Evolutionary conservation across 92 coral and sea anemone genomes (phyloP), one percentile per base, ranked within the genome.

Genomic region (Phymanthus crucifer): DNA sequence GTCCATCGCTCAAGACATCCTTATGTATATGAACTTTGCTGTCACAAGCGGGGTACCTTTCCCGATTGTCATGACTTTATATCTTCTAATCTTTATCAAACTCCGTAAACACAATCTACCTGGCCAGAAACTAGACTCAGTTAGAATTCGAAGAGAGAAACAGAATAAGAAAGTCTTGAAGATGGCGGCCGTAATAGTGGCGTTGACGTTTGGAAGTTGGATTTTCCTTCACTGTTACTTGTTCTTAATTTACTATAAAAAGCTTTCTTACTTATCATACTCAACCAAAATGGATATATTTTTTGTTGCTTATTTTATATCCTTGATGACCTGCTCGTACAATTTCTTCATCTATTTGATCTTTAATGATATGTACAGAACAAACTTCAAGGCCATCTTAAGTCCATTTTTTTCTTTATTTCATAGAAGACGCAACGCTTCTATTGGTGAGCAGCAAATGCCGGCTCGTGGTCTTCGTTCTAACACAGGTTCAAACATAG

Each of bases 1-100:
- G n/a, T 38, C 43, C 4, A 71, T 83, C 35, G 94, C 80, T 17
- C 82, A 90, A 32, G 87, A 73, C 78, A 61, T 56, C 9, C 24
- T 1, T 17, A 11, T 50, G 0, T 74, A 29, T 13, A 4, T 17
- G 47, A 6, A n/a, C 3, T 24, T 74, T 17, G 32, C 18, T 17
- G 17, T 52, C 19, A 4, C 52, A 6, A 16, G 19, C 11, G 69
- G 45, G 14, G 13, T 75, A 14, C 79, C 79, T 12, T 13, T 57
- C 46, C 69, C 37, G 4, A 31, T 54, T 0, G 17, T 38, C 4
- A n/a, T 66, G 12, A 29, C 54, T 16, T 2, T 50, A 11, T 75
- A 75, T 33, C 11, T 57, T 1, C 19, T 56, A 1, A 75, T 75
- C 6, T 32, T 75, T 12, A 54, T 31, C 18, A 56, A 75, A 56